Evolutionary conservation across 2,113 vertebrate species (phyloP).

Genomic region (Turdus rufiventris): DNA sequence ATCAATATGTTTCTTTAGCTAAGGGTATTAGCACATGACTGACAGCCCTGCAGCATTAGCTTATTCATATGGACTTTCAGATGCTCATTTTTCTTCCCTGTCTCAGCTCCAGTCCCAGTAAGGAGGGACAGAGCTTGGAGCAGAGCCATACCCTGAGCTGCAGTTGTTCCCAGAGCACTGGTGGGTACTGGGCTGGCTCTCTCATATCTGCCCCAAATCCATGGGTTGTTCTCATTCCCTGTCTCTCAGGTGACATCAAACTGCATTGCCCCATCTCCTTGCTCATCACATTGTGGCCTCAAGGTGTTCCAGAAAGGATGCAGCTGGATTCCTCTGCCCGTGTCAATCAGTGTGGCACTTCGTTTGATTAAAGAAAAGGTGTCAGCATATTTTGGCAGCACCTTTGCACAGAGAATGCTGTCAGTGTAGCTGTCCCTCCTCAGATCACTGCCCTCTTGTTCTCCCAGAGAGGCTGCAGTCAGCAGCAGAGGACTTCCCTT

Average conservation of each 20-base stretch:
- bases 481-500: not conserved
- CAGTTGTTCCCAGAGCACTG: not conserved
- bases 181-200: not conserved
- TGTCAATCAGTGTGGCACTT: rapidly evolving
- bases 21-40: slow-evolving; percentile 65
- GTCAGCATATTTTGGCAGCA: not conserved
- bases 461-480: not conserved
- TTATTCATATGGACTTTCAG: slow-evolving; percentile 26
- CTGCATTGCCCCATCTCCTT: not conserved
- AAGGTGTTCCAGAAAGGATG: not conserved
- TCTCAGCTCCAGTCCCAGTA: not conserved
- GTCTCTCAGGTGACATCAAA: not conserved
- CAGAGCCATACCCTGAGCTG: not conserved
- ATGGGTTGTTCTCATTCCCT: rapidly evolving
- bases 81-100: slow-evolving; percentile 43
- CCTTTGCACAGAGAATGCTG: not conserved
- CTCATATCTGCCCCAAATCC: not conserved
- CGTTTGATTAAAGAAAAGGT: not conserved
- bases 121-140: not conserved
- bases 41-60: slow-evolving; percentile 37
- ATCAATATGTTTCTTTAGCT: slow-evolving; percentile 67
- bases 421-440: not conserved
- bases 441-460: not conserved
- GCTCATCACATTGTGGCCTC: not conserved
- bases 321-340: not conserved